A percentile compares a stretch with the other conserved stretches of the same genome.
phyloP scores from a whole-genome alignment of 2,113 vertebrate species.

The Notarius quadriscutis region DNA sequence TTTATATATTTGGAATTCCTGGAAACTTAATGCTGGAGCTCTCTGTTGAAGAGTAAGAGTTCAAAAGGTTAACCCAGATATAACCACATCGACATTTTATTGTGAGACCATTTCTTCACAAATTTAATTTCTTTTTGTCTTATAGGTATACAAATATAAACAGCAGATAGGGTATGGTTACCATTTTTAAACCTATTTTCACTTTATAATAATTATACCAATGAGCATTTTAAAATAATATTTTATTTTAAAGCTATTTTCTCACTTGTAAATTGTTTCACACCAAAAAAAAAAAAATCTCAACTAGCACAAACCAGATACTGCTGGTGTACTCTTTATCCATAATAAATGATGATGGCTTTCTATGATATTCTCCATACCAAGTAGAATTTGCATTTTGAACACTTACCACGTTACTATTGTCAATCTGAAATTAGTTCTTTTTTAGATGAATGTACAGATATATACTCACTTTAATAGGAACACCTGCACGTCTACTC shows the following conservation, averaged over 20 bases:
- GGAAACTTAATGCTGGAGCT: not conserved
- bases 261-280: not conserved
- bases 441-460: not conserved
- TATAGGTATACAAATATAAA: not conserved
- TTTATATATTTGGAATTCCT: slow-evolving; percentile 1
- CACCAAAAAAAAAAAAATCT: not conserved
- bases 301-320: not conserved
- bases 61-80: not conserved
- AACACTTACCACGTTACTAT: not conserved
- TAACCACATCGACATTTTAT: not conserved
- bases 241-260: not conserved
- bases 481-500: not conserved
- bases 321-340: not conserved
- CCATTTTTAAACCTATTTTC: not conserved
- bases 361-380: not conserved
- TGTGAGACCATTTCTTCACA: not conserved
- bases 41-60: not conserved
- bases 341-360: not conserved
- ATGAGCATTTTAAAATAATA: not conserved
- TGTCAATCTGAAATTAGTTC: not conserved
- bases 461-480: not conserved
- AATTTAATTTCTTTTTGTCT: not conserved
- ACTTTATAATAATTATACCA: not conserved
- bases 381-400: not conserved
- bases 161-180: not conserved